Evolutionary conservation across 2,888 invertebrate species (phyloP), one percentile per base, ranked within the genome.

Genomic region (Leucoptera coffeella): DNA sequence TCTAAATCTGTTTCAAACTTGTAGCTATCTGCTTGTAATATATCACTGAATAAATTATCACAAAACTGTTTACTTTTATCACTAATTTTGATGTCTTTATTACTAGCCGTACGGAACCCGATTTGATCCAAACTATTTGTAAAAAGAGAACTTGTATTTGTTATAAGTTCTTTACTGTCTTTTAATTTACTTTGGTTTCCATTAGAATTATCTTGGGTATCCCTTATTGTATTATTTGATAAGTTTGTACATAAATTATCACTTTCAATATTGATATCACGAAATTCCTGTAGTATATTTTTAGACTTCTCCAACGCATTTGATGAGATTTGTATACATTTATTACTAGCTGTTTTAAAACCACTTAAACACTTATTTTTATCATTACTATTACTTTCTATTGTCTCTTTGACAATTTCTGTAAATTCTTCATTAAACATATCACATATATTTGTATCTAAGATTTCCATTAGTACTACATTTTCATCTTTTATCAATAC

Each of bases 291-390:
- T 29, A 42, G 37, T 14, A 55, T 29, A 21, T 37, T 38, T 35
- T 42, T 43, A 14, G 42, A 39, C 31, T 32, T 38, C 3, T 32
- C 30, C 12, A 43, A 26, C 6, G 50, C 43, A 29, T 37, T 35
- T 12, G 47, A 41, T 12, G 51, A 49, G 5, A 58, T 32, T 30
- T 39, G 33, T 6, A 64, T 46, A 12, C 35, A 40, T 39, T 55
- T 58, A 12, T 53, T 52, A 34, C 47, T 52, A 4, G 58, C 60
- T 17, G 55, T 51, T 30, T 38, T 41, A 36, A 64, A 62, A 24
- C 58, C 61, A 7, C 5, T 22, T 4, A n/a, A n/a, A n/a, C n/a
- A n/a, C n/a, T n/a, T n/a, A n/a, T n/a, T n/a, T n/a, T n/a, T n/a
- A n/a, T n/a, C n/a, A n/a, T n/a, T n/a, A n/a, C n/a, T n/a, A n/a